Evolutionary conservation across 2,888 invertebrate genomes (phyloP).

Genomic region (Pharmacophagus antenor): DNA sequence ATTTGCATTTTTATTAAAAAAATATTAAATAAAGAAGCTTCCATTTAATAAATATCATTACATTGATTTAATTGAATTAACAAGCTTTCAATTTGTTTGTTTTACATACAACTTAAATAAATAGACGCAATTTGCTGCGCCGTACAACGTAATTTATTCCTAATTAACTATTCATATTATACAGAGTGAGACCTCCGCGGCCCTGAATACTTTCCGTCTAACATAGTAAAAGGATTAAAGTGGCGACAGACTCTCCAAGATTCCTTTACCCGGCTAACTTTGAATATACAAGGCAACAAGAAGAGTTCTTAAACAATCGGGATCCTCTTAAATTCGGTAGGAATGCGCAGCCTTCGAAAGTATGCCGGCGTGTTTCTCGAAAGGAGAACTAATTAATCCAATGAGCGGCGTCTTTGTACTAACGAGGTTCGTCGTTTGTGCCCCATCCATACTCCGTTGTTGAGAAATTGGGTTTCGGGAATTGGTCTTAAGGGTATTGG

Average conservation of each 20-base stretch:
- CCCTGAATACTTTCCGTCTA: slow-evolving; percentile 59
- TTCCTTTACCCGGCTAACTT: slow-evolving; percentile 51
- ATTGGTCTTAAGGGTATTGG: slow-evolving; percentile 47
- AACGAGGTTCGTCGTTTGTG: slow-evolving; percentile 72
- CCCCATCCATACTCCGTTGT: slow-evolving; percentile 52
- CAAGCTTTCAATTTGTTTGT: background rate
- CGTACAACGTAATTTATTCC: slow-evolving; percentile 54
- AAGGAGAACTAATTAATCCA: slow-evolving; percentile 75
- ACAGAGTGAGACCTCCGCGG: slow-evolving; percentile 50
- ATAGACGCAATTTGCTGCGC: slow-evolving; percentile 41
- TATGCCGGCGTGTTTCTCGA: slow-evolving; percentile 54
- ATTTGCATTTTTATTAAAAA: too few species aligned
- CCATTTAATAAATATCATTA: too few species aligned
- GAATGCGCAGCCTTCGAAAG: slow-evolving; percentile 35
- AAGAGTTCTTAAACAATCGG: slow-evolving; percentile 55
- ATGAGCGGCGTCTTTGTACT: slow-evolving; percentile 71
- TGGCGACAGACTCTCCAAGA: slow-evolving; percentile 49
- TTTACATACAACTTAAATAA: slow-evolving; percentile 18
- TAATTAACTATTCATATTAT: slow-evolving; percentile 62
- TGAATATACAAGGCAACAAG: slow-evolving; percentile 63
- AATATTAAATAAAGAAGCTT: too few species aligned
- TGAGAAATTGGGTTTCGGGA: slow-evolving; percentile 61
- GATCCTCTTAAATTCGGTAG: slow-evolving; percentile 45
- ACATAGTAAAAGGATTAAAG: slow-evolving; percentile 64
- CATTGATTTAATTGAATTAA: background rate